Base-by-base conservation (phyloP, 1,140 invertebrate genomes). In the Euschistus heros region DNA sequence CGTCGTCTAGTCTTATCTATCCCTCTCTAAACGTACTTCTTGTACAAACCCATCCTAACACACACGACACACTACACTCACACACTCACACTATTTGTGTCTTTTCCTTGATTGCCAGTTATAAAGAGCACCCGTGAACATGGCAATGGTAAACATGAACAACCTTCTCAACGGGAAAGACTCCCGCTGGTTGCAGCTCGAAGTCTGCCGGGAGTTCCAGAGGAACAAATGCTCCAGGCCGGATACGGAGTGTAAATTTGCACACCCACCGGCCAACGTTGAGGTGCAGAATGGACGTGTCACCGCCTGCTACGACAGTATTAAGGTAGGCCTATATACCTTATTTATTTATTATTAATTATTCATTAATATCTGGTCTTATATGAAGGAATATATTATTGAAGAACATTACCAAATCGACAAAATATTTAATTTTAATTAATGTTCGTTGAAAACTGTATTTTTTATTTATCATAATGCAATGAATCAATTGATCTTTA, bases 261-360 rank as follows among this genome's bases (percentile, higher is more conserved):
- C 97, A 69, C 97, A 99, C 85, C 97, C 97, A 54, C 94, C 95
- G 63, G 86, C 94, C 71, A 97, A 98, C 80, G 96, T 99, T 71
- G 97, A 99, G 82, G 94, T 99, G 71, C 96, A 98, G 82, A 99
- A 99, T 81, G 97, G 97, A 77, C 85, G 96, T 74, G 97, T 99
- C 73, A 98, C 95, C 69, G 97, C 97, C 71, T 99, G 97, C 84
- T 99, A 98, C 85, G 97, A 99, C 83, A 97, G 94, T 78, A 99
- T 99, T 79, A 99, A 99, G 94, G 97, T 99, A 83, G 84, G 24
- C 57, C 3, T 30, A 5, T 5, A 5, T 8, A 30, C 30, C 30
- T 30, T 30, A 5, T 5, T 37, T 37, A 13, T 30, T 37, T 37
- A 37, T 37, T 37, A 37, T 6, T 10, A 13, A 10, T 10, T 37